Base-by-base conservation (phyloP, 2,888 invertebrate species). In the Cephus rjabovi region DNA sequence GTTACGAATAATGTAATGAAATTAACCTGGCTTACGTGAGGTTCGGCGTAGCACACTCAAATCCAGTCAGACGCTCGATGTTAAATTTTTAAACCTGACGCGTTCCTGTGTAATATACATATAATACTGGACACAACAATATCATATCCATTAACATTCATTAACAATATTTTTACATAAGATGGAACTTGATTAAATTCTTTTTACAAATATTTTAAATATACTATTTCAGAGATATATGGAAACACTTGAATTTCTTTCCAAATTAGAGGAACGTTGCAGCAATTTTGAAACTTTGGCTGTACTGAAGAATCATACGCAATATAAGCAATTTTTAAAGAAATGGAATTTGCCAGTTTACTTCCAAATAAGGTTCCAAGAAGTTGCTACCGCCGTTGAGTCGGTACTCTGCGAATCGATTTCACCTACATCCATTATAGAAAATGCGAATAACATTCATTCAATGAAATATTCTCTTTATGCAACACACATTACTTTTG, bases 281-380 rank as follows among this genome's bases (percentile, higher is more conserved):
- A 92, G 93, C 68, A 93, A 92, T 76, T 91, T 93, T 78, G 94
- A 94, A 75, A 93, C 94, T 81, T 92, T 94, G 0, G 92, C 93
- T 80, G 88, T 94, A 34, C 93, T 97, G 77, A 93, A 94, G 82
- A 92, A 93, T 77, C 95, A 96, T 87, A 91, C 94, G 1, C 95
- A 96, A 82, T 97, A 96, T 88, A 95, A 95, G 87, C 95, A 94
- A 82, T 97, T 98, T 89, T 94, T 97, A 84, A 95, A 95, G 83
- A 95, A 97, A 85, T 99, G 98, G 97, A 98, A 98, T 92, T 93
- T 98, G 76, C 97, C 98, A 15, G 98, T 99, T n/a, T 99, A 99
- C 92, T 98, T 97, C 91, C 98, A 98, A 93, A 97, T 98, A 84
- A 94, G 98, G 83, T 98, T 98, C 92, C 98, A 98, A 93, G 97